A percentile compares a stretch with the other conserved stretches of the same genome.
Evolutionary conservation across 2,888 invertebrate genomes (phyloP).

Genomic region (Odontocolon sp.): DNA sequence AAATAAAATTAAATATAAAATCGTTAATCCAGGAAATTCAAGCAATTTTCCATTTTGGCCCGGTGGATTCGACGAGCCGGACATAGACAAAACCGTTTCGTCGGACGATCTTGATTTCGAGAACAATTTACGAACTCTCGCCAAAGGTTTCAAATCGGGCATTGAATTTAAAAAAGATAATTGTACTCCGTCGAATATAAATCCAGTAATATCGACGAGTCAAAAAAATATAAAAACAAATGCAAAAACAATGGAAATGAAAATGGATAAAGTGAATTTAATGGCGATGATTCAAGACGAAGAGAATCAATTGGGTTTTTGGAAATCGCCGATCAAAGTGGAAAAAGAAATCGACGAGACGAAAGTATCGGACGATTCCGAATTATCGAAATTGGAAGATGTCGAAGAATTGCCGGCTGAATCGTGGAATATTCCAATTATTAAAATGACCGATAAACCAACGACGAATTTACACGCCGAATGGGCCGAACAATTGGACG

Average conservation of each 20-base stretch:
- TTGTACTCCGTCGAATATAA: conserved; percentile 68
- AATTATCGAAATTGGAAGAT: conserved; percentile 49
- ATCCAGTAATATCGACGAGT: not conserved
- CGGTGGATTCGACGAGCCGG: conserved; percentile 87
- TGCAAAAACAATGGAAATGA: conserved; percentile 6
- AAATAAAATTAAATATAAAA: no score
- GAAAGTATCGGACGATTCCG: conserved; percentile 66
- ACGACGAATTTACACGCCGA: conserved; percentile 83
- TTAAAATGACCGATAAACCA: conserved; percentile 85
- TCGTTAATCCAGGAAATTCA: conserved; percentile 84
- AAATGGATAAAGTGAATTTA: conserved; percentile 81
- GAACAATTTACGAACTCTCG: conserved; percentile 73
- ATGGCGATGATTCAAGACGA: conserved; percentile 85
- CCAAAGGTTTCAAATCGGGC: conserved; percentile 74
- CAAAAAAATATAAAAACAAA: conserved; percentile 28
- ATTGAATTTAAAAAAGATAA: conserved; percentile 76
- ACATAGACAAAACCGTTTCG: conserved; percentile 75
- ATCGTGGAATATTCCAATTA: conserved; percentile 82
- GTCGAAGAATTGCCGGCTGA: conserved; percentile 64
- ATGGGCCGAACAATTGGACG: conserved; percentile 95
- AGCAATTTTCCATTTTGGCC: conserved; percentile 94
- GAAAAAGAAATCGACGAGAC: conserved; percentile 52
- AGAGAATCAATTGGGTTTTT: conserved; percentile 83
- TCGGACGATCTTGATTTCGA: conserved; percentile 73
- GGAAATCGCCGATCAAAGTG: conserved; percentile 62